Conservation (phyloP, 1,140 invertebrate species). For the Antheraea mylitta region DNA sequence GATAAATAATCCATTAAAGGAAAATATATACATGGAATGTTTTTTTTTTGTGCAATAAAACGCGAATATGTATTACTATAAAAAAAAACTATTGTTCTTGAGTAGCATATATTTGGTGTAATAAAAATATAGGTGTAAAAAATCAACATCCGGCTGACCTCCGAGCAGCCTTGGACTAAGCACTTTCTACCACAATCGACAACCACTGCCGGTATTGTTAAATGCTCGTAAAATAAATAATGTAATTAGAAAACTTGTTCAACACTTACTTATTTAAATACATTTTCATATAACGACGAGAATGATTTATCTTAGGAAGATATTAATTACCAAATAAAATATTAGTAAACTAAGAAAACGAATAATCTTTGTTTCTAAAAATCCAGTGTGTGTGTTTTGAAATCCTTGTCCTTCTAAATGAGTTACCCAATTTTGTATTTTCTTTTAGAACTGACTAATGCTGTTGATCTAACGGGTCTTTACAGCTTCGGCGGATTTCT, state of each 20-base stretch:
- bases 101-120: not conserved
- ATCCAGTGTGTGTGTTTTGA: no score
- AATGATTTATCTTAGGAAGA: no score
- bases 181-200: constrained; percentile 47
- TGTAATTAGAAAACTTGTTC: constrained; percentile 11
- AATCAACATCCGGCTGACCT: constrained; percentile 47
- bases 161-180: constrained; percentile 40
- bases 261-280: not conserved
- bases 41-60: not conserved
- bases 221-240: not conserved
- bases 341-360: no score
- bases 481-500: no score
- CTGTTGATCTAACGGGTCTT: no score
- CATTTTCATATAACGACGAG: not conserved
- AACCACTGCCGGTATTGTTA: constrained; percentile 12
- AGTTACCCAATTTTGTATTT: no score
- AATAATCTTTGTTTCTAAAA: no score
- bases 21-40: not conserved
- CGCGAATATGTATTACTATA: not conserved
- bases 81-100: not conserved
- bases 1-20: not conserved
- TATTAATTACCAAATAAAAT: no score
- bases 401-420: no score
- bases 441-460: no score
- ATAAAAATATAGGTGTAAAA: constrained; percentile 29